phyloP scores from a whole-genome alignment of 2,113 vertebrate species.

The Onychorhynchus coronatus region DNA sequence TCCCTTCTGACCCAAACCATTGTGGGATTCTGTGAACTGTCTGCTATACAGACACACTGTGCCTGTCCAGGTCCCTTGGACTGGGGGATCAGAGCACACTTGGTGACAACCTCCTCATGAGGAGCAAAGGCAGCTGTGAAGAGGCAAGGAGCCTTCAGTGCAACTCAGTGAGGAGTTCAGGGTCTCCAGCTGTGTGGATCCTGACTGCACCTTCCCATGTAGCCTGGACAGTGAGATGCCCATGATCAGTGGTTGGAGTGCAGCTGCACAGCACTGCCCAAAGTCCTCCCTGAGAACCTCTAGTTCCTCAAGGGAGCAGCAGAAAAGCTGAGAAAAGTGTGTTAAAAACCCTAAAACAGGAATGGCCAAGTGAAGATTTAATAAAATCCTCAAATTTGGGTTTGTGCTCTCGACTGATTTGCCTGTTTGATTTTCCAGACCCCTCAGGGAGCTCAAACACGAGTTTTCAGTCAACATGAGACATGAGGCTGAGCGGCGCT shows the following conservation, averaged over 20 bases:
- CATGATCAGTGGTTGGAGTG: background rate
- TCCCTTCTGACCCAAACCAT: background rate
- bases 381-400: background rate
- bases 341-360: too few relatives aligned
- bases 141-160: background rate
- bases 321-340: background rate
- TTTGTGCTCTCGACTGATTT: background rate
- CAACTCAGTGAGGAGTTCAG: accelerated
- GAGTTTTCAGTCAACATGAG: background rate
- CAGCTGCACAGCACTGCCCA: too few relatives aligned
- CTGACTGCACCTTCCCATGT: background rate
- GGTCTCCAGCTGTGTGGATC: too few relatives aligned
- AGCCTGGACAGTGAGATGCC: background rate
- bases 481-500: background rate
- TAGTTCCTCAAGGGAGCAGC: too few relatives aligned
- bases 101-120: accelerated
- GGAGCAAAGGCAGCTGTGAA: background rate
- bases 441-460: background rate
- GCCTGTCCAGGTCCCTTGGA: accelerated
- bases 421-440: background rate
- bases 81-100: background rate
- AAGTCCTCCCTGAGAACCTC: background rate
- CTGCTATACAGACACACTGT: accelerated
- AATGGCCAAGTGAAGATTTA: background rate
- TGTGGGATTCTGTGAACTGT: background rate